These are phyloP conservation scores for Psittacula derbiana DNA, from an alignment of 2,797 vertebrate genomes.

Conservation along the genomic window DNA sequence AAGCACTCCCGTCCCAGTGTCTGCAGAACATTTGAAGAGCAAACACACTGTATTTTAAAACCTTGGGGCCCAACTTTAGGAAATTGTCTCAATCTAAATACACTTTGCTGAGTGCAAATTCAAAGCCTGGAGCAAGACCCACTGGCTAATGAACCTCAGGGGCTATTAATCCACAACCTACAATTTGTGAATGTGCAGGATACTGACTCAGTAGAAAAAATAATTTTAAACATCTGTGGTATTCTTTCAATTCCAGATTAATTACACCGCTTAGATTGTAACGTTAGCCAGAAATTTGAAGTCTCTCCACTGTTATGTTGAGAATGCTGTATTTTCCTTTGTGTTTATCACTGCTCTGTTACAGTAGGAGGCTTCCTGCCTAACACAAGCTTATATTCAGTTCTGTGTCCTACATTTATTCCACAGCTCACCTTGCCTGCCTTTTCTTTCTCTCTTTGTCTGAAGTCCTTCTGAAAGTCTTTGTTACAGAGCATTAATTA, in stretches of 20 bases:
- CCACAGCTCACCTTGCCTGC: constrained; percentile 55
- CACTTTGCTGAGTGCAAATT: constrained; percentile 58
- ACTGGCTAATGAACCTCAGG: constrained; percentile 54
- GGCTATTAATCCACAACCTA: constrained; percentile 73
- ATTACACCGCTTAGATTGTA: constrained; percentile 73
- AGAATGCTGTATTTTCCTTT: constrained; percentile 60
- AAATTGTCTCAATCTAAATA: constrained; percentile 61
- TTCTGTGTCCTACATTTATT: constrained; percentile 51
- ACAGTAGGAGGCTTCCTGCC: constrained; percentile 46
- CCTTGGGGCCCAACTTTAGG: constrained; percentile 25
- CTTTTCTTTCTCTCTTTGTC: constrained; percentile 55
- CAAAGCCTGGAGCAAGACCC: constrained; percentile 65
- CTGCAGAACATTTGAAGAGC: neutral
- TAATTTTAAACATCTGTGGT: constrained; percentile 83
- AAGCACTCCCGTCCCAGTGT: neutral
- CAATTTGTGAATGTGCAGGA: constrained; percentile 77
- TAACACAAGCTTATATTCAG: constrained; percentile 36
- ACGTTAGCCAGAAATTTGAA: constrained; percentile 74
- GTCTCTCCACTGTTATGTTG: constrained; percentile 64
- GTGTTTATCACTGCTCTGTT: constrained; percentile 63
- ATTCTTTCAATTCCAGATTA: constrained; percentile 80
- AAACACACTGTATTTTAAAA: constrained; percentile 43
- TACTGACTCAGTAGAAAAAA: constrained; percentile 77
- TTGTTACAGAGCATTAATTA: constrained; percentile 56
- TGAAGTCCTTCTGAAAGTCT: constrained; percentile 45